Evolutionary conservation across 2,113 vertebrate genomes (phyloP).

Genomic region (Oxyura jamaicensis): DNA sequence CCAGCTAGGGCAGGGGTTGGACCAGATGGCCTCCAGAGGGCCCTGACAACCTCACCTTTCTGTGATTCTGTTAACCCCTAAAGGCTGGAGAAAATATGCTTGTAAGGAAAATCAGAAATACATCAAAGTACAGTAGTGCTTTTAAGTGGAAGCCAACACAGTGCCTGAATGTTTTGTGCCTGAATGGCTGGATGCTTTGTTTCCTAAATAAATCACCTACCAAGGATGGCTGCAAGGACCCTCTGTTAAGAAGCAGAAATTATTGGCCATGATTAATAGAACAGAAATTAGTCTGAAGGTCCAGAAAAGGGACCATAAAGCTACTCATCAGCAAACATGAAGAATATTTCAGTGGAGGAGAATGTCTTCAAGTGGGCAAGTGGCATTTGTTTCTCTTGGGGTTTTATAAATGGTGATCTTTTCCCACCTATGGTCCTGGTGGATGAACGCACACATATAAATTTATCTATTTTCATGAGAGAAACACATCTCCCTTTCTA

Average conservation of each 20-base stretch:
- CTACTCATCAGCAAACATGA: not conserved
- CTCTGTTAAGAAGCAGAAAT: conserved; percentile 20
- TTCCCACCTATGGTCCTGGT: not conserved
- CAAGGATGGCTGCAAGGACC: not conserved
- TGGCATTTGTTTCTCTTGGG: not conserved
- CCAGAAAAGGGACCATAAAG: not conserved
- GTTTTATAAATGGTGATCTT: not conserved
- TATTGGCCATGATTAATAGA: not conserved
- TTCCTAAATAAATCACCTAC: conserved; percentile 33
- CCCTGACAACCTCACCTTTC: not conserved
- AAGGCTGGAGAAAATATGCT: not conserved
- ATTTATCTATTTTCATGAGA: not conserved
- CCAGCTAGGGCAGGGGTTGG: not conserved
- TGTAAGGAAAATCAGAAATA: not conserved
- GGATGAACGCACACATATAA: not conserved
- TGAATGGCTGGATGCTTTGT: not conserved
- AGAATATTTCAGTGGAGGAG: not conserved
- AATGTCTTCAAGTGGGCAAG: not conserved
- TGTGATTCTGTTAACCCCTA: not conserved
- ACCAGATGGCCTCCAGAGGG: not conserved
- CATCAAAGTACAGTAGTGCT: not conserved
- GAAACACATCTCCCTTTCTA: accelerated
- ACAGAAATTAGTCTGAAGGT: not conserved
- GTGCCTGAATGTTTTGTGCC: not conserved
- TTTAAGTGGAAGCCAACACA: not conserved